Evolutionary conservation across 2,888 invertebrate genomes (phyloP), one percentile per base, ranked within the genome.

Genomic region (Elegia similella): DNA sequence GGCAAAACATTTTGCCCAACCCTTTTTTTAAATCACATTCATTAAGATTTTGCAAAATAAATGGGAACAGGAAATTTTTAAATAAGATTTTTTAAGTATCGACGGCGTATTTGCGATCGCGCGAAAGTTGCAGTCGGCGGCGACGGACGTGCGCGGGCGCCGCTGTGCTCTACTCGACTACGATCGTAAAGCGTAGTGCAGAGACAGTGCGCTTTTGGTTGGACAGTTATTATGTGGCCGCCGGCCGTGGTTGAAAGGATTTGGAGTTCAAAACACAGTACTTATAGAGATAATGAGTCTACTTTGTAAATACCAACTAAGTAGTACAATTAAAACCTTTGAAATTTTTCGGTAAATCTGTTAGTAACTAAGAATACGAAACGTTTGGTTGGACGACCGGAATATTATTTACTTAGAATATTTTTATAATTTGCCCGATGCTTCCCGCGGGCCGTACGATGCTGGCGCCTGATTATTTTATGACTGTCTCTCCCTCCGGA

Each of bases 1-100:
- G 70, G 60, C 70, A 75, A 74, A 76, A 62, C 85, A 88, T 87
- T 44, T 58, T 72, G 62, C 62, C 57, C 42, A 30, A 44, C 42
- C 38, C 16, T 52, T 58, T 53, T 50, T 60, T 46, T 32, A 60
- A 60, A 60, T 62, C 66, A 68, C 70, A 66, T 70, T 59, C 63
- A 61, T 56, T 38, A 29, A 44, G 38, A 23, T 59, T 56, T 42
- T 38, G 32, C 12, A 17, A 13, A 50, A 32, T 15, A n/a, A 38
- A 50, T 30, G 48, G 17, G 34, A 34, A 17, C 50, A 50, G 34
- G 46, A 23, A 34, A 52, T 55, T 61, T 54, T 30, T 23, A 50
- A 43, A 58, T 59, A 34, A 30, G 17, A 58, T 57, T 62, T 23
- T 32, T 50, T 6, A 8, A 48, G 16, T 50, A 12, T 50, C 50